phyloP scores from a whole-genome alignment of 2,888 invertebrate species.

The Dinocampus coccinellae region DNA sequence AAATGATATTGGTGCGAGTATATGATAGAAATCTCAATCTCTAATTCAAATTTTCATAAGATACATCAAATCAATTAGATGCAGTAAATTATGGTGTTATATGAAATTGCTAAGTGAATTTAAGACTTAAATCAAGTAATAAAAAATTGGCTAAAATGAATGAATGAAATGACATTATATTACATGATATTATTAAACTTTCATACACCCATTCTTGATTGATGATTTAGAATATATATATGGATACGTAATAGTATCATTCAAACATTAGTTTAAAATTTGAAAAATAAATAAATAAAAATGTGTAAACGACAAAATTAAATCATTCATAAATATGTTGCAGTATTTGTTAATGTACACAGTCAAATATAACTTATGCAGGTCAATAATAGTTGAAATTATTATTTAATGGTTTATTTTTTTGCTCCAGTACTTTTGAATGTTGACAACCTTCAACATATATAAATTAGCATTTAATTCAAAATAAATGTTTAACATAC shows the following conservation, averaged over 20 bases:
- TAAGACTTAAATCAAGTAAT: too few relatives aligned
- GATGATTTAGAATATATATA: background rate
- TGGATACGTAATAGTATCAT: background rate
- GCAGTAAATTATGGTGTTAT: too few relatives aligned
- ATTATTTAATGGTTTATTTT: background rate
- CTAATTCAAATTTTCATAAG: too few relatives aligned
- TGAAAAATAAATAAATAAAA: background rate
- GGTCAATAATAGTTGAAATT: background rate
- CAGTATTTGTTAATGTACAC: background rate
- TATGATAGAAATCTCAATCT: background rate
- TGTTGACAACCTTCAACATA: background rate
- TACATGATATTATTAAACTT: background rate
- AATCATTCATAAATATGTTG: background rate
- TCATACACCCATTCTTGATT: background rate
- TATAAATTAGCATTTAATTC: background rate
- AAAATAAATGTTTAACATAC: background rate
- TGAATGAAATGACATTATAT: too few relatives aligned
- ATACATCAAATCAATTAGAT: too few relatives aligned
- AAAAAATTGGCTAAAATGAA: too few relatives aligned
- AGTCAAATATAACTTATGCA: background rate
- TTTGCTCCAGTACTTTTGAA: background rate
- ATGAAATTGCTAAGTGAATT: too few relatives aligned
- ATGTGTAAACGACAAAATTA: background rate
- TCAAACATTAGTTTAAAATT: background rate
- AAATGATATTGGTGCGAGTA: background rate